A percentile compares a stretch with the other conserved stretches of the same genome.
Evolutionary conservation across 2,797 vertebrate species (phyloP).

Genomic region (Mus minutoides): DNA sequence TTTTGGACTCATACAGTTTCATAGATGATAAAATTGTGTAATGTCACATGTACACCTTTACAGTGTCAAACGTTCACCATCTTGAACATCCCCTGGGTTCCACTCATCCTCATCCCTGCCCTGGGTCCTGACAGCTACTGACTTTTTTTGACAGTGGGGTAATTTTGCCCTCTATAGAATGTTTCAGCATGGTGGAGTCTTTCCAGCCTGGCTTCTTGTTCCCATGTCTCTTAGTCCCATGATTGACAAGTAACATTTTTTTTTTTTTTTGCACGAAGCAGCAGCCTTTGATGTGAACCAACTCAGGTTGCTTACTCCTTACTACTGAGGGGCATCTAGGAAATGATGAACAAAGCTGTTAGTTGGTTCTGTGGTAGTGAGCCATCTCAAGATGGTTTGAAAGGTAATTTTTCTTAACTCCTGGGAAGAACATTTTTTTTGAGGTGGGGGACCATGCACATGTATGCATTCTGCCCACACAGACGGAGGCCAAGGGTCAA

Average conservation of each 20-base stretch:
- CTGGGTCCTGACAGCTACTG: not conserved
- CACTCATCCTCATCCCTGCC: not conserved
- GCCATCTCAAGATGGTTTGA: not conserved
- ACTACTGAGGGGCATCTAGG: not conserved
- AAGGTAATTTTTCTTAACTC: not conserved
- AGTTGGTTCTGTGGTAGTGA: not conserved
- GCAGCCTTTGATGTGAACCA: not conserved
- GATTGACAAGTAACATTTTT: not conserved
- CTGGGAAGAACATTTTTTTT: not conserved
- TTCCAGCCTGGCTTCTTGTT: not conserved
- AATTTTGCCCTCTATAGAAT: not conserved
- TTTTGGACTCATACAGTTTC: not conserved
- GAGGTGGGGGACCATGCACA: too few relatives aligned
- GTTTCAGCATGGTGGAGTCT: not conserved
- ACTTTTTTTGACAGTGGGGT: not conserved
- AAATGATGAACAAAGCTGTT: not conserved
- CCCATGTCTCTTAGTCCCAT: not conserved
- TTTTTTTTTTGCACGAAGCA: not conserved
- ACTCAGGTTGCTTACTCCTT: not conserved
- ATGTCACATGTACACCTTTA: not conserved
- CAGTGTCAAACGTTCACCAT: not conserved
- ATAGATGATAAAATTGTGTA: not conserved
- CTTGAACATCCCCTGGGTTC: not conserved
- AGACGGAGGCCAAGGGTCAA: not conserved
- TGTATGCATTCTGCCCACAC: not conserved